Evolutionary conservation across 2,113 vertebrate species (phyloP).

Genomic region (Prunella fulvescens): DNA sequence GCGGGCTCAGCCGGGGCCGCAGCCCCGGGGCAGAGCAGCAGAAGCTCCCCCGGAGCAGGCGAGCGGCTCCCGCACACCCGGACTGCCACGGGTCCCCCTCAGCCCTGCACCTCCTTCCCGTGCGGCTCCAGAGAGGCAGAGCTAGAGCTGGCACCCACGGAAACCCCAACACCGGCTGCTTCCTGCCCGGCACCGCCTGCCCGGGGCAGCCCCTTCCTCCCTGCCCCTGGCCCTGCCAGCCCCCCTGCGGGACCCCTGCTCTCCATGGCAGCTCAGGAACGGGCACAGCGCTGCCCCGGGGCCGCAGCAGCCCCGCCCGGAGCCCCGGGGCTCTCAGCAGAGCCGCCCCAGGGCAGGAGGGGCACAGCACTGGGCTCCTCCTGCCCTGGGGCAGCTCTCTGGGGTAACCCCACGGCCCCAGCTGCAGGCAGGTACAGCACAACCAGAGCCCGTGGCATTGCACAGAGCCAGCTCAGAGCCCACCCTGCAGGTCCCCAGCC

Average conservation of each 20-base stretch:
- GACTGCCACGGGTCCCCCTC: too few relatives aligned
- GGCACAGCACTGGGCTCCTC: too few relatives aligned
- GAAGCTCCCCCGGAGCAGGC: background rate
- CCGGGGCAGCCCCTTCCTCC: background rate
- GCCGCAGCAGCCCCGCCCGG: background rate
- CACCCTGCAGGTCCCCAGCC: background rate
- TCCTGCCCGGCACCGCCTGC: background rate
- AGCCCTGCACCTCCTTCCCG: background rate
- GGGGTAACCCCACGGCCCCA: too few relatives aligned
- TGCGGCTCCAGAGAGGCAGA: background rate
- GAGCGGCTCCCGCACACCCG: fast-evolving
- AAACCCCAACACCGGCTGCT: background rate
- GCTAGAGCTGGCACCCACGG: background rate
- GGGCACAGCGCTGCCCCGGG: background rate
- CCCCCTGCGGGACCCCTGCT: background rate
- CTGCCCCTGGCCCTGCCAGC: background rate
- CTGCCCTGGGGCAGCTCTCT: too few relatives aligned
- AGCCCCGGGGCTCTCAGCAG: background rate
- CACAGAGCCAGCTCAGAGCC: background rate
- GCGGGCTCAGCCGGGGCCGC: background rate
- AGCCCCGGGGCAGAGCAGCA: background rate
- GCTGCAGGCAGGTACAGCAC: background rate
- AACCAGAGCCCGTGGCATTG: background rate
- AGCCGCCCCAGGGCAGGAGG: background rate
- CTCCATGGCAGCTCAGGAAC: fast-evolving